Conservation (phyloP, 1,140 invertebrate genomes). For the Megalopta genalis region DNA sequence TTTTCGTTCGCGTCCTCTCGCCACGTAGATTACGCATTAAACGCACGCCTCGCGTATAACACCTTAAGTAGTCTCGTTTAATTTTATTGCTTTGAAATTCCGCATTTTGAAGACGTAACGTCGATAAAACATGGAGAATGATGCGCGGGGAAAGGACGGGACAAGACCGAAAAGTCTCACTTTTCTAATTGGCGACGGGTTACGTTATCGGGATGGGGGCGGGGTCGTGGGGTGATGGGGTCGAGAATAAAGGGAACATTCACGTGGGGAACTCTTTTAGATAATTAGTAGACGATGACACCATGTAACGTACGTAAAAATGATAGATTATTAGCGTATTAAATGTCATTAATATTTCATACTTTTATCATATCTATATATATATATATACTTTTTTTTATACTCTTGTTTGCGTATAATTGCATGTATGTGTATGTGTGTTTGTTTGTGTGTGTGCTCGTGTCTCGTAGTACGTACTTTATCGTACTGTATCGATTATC, state of each 20-base stretch:
- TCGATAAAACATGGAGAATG: constrained; percentile 67
- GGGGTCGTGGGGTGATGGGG: constrained; percentile 1
- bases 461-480: not conserved
- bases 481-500: not conserved
- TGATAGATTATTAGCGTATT: constrained; percentile 64
- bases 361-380: constrained; percentile 55
- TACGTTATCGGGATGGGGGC: not conserved
- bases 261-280: constrained; percentile 41
- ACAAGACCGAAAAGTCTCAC: constrained; percentile 25
- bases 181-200: not conserved
- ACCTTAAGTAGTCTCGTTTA: constrained; percentile 67
- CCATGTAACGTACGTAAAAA: constrained; percentile 63
- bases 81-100: constrained; percentile 79
- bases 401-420: constrained; percentile 17
- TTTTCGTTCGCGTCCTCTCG: not conserved
- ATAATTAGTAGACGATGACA: constrained; percentile 63
- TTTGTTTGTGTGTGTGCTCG: not conserved
- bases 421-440: constrained; percentile 6
- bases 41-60: constrained; percentile 54
- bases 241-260: constrained; percentile 19
- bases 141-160: constrained; percentile 24
- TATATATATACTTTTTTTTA: constrained; percentile 48
- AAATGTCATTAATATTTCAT: constrained; percentile 62
- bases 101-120: constrained; percentile 74
- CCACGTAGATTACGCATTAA: constrained; percentile 40